phyloP scores from a whole-genome alignment of 2,888 invertebrate genomes.

The Tuberolachnus salignus region DNA sequence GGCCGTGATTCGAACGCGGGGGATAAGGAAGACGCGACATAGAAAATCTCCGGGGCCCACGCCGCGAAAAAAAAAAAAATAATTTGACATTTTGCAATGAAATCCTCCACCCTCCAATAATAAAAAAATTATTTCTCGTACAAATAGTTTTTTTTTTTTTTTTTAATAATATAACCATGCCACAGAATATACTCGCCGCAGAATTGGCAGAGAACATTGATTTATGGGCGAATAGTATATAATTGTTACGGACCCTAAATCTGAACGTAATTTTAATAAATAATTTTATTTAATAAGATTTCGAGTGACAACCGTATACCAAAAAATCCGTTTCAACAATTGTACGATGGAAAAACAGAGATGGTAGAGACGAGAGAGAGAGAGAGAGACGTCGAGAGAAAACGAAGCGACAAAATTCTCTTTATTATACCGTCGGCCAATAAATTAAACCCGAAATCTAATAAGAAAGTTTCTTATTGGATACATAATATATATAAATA shows the following conservation, averaged over 20 bases:
- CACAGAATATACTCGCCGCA: too few species aligned
- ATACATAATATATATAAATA: too few species aligned
- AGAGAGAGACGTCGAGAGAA: background rate
- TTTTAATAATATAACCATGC: conserved; percentile 39
- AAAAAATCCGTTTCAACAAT: conserved; percentile 18
- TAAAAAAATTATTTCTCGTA: too few species aligned
- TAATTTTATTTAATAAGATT: conserved; percentile 47
- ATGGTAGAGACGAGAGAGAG: too few species aligned
- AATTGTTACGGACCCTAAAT: conserved; percentile 41
- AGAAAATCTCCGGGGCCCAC: too few species aligned
- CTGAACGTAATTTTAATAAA: conserved; percentile 25
- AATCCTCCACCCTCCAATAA: too few species aligned
- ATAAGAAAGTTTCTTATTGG: conserved; percentile 47
- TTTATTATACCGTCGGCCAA: conserved; percentile 2
- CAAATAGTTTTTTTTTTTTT: too few species aligned
- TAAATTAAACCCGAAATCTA: conserved; percentile 50
- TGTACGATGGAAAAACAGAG: background rate
- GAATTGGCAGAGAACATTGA: conserved; percentile 16
- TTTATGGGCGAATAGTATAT: background rate
- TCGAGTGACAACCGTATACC: conserved; percentile 39
- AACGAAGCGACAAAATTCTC: conserved; percentile 6
- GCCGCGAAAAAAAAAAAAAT: too few species aligned
- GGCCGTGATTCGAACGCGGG: too few species aligned
- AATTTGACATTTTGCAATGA: too few species aligned
- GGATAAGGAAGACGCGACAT: too few species aligned